Evolutionary conservation across 1,140 invertebrate species (phyloP), one percentile per base, ranked within the genome.

Genomic region (Acromyrmex echinatior): DNA sequence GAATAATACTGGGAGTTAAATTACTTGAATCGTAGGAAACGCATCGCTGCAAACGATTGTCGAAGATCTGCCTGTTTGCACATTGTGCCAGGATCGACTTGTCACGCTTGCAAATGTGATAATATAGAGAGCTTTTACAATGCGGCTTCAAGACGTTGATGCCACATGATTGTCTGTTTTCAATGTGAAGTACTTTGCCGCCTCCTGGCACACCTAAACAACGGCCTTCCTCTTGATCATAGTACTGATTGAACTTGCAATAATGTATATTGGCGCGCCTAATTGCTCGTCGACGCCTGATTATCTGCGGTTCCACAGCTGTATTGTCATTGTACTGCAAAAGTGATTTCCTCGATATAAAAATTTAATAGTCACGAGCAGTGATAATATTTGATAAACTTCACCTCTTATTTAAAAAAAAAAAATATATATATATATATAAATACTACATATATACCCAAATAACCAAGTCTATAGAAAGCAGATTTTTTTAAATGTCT

Each of bases 161-260:
- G 0, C 86, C 88, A 6, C 89, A 90, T 0, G 77, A 82, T 35
- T 10, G 58, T 31, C 25, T 51, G 4, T 60, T 87, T 25, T 90
- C 76, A 62, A 90, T 6, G 3, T 78, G 66, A 58, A 90, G 51
- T 3, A 60, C 45, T 56, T 56, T 87, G 10, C 89, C 89, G 16
- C 89, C 89, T 21, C 89, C 89, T 12, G 74, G n/a, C 9, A 90
- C 56, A 4, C 45, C 18, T 9, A 90, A n/a, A n/a, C 89, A 90
- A 14, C 45, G n/a, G 18, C 66, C 49, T n/a, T 63, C 60, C 0
- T 87, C 74, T 16, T 63, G 35, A 5, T 90, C 89, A 2, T 74
- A 90, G 12, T 87, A 90, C 39, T 90, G 78, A 35, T 84, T 87
- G 0, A 10, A 3, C 1, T 16, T 78, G 58, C 89, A 90, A 12